Evolutionary conservation across 2,888 invertebrate species (phyloP), one percentile per base, ranked within the genome.

Genomic region (Copidosoma aretas): DNA sequence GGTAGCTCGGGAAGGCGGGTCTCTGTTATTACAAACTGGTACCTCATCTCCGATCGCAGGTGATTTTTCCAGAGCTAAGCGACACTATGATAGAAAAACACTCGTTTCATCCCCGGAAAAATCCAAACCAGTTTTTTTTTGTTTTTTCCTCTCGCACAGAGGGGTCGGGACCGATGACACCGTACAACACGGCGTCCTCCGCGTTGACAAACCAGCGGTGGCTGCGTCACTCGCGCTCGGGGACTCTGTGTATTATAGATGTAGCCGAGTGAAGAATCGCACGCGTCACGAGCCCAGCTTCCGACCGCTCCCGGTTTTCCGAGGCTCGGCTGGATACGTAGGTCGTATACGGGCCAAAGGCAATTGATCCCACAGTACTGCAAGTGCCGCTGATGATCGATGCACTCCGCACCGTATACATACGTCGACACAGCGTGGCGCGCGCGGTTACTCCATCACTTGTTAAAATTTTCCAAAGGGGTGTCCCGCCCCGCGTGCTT

Each of bases 31-130:
- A 32, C 32, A 32, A 32, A 32, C 32, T 32, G 32, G 32, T 32
- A 32, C 8, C 32, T 32, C 8, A 32, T 32, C 32, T 32, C 8
- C 32, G 64, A 54, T 49, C 52, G 39, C 71, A 60, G 71, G 67
- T 71, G 70, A 67, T 67, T 64, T 71, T 67, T 67, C 67, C 12
- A 46, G 12, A 46, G 12, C 43, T 52, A 41, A 5, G 25, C 8
- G n/a, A 19, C 52, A 46, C n/a, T n/a, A n/a, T n/a, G 15, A 25
- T 22, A 43, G n/a, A 24, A 32, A 32, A 32, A 32, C 8, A 32
- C 43, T 14, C 43, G 17, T 46, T 46, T 46, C 12, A 3, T 46
- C 43, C 12, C 3, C 43, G 15, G 43, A 17, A 46, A 46, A 46
- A 46, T 17, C 43, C 17, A 2, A 8, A 17, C 43, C 4, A 17